phyloP scores from a whole-genome alignment of 2,797 vertebrate genomes.

The Helarctos malayanus region DNA sequence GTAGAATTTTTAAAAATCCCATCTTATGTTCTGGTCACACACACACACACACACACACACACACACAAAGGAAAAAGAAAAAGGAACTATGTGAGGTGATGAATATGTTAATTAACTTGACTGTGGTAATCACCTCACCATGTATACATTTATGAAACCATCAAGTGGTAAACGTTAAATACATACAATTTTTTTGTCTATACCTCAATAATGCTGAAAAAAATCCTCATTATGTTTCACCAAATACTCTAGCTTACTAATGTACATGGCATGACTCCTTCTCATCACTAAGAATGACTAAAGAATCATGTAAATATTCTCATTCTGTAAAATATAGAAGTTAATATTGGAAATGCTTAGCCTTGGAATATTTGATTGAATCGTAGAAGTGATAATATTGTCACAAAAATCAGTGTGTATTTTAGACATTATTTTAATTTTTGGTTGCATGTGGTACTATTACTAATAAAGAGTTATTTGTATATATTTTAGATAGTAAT shows the following conservation, averaged over 20 bases:
- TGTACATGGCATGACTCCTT: constrained; percentile 19
- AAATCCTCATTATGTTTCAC: neutral
- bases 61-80: neutral
- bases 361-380: constrained; percentile 18
- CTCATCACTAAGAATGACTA: constrained; percentile 58
- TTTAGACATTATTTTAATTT: constrained; percentile 15
- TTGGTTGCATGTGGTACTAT: constrained; percentile 52
- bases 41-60: neutral
- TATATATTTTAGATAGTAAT: neutral
- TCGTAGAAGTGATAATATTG: neutral
- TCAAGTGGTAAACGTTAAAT: neutral
- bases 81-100: neutral
- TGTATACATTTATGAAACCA: neutral
- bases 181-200: neutral
- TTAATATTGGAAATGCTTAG: constrained; percentile 38
- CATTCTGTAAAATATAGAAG: neutral
- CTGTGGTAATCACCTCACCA: neutral
- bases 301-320: constrained; percentile 47
- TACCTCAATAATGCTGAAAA: neutral
- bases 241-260: constrained; percentile 15
- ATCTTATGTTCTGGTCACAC: neutral
- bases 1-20: neutral
- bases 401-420: constrained; percentile 18
- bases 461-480: constrained; percentile 58
- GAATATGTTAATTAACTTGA: neutral